Percentiles rank a stretch among this genome's conserved stretches.
Evolutionary conservation across 1,140 invertebrate genomes (phyloP).

Genomic region (Bombus ignitus): DNA sequence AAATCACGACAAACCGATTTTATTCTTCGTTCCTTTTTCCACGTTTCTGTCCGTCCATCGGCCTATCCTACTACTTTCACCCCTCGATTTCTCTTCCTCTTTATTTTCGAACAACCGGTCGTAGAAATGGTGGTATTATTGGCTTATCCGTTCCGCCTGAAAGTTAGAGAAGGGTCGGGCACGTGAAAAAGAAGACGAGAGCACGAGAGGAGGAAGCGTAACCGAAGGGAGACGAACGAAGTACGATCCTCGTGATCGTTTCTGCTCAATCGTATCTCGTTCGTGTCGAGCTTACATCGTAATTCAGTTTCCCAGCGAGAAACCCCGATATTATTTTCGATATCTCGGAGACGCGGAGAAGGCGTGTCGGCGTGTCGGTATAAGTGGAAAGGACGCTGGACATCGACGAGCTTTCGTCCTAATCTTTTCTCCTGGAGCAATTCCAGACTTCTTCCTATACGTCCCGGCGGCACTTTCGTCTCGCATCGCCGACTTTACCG

Average conservation of each 20-base stretch:
- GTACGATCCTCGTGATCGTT: conserved; percentile 30
- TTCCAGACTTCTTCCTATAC: conserved; percentile 1
- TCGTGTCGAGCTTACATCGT: conserved; percentile 71
- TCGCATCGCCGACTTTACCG: not conserved
- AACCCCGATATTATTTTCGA: conserved; percentile 78
- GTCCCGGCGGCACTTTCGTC: conserved; percentile 17
- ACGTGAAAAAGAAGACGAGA: not conserved
- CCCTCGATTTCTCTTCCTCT: conserved; percentile 10
- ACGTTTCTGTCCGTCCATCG: not conserved
- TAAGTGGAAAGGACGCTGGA: conserved; percentile 59
- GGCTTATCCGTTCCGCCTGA: conserved; percentile 78
- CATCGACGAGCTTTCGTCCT: conserved; percentile 11
- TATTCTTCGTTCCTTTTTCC: conserved; percentile 15
- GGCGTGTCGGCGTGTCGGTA: conserved; percentile 28
- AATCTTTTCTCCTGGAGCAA: conserved; percentile 29
- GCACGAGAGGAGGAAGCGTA: not conserved
- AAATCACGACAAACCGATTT: conserved; percentile 70
- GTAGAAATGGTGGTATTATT: conserved; percentile 79
- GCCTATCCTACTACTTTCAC: not conserved
- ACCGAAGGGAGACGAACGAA: not conserved
- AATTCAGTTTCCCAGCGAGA: conserved; percentile 74
- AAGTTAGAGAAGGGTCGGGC: conserved; percentile 38
- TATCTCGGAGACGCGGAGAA: conserved; percentile 60
- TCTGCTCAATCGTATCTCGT: conserved; percentile 69
- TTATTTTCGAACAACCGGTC: conserved; percentile 43